A percentile compares a stretch with the other conserved stretches of the same genome.
Conservation (phyloP, 2,888 invertebrate species). For the Nomada flava region DNA sequence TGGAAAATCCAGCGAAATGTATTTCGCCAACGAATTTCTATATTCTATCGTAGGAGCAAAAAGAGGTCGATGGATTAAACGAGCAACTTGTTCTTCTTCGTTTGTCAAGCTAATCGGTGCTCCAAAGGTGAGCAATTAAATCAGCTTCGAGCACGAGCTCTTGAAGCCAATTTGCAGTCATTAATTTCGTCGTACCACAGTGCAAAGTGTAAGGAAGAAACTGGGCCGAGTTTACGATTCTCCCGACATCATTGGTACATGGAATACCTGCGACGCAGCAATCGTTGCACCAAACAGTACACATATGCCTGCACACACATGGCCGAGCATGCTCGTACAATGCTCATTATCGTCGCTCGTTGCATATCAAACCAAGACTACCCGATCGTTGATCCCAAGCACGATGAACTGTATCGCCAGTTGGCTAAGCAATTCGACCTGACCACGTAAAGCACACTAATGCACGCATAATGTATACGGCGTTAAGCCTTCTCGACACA, state of each 20-base stretch:
- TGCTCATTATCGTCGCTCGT: conserved; percentile 55
- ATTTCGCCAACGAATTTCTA: neutral
- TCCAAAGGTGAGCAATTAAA: neutral
- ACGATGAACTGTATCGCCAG: conserved; percentile 46
- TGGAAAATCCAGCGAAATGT: conserved; percentile 23
- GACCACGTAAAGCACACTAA: conserved; percentile 11
- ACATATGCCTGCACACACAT: conserved; percentile 15
- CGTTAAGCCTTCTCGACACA: neutral
- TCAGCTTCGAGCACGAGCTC: neutral
- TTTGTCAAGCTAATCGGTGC: neutral
- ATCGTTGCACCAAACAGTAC: conserved; percentile 30
- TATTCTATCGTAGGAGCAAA: neutral
- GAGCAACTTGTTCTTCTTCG: neutral
- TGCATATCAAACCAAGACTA: conserved; percentile 54
- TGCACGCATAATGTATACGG: neutral
- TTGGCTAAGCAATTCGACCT: conserved; percentile 51
- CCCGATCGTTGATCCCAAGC: conserved; percentile 39
- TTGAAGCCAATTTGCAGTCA: neutral
- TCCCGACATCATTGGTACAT: conserved; percentile 1
- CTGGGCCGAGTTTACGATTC: conserved; percentile 53
- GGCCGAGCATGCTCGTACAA: conserved; percentile 40
- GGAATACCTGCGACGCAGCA: conserved; percentile 26
- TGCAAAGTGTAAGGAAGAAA: conserved; percentile 28
- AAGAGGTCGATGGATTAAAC: neutral
- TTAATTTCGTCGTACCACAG: too few species aligned